A percentile compares a stretch with the other conserved stretches of the same genome.
These are phyloP conservation scores for Eupithecia pulchellata DNA, from an alignment of 2,888 invertebrate species.

Conservation along the genomic window DNA sequence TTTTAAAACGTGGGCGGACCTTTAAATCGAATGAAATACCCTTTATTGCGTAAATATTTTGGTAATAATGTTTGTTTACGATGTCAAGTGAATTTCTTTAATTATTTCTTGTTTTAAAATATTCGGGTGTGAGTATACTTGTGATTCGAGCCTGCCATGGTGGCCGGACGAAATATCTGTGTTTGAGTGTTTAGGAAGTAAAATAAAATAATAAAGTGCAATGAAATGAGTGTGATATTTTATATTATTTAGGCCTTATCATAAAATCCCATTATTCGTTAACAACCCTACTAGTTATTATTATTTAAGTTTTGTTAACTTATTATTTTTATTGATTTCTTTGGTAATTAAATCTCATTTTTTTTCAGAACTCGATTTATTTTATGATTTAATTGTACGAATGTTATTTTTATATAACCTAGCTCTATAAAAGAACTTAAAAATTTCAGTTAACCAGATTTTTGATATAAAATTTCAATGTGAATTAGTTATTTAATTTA, in stretches of 20 bases:
- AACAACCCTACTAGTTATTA: too few relatives aligned
- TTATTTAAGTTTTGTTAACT: too few relatives aligned
- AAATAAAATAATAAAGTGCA: too few relatives aligned
- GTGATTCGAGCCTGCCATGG: too few relatives aligned
- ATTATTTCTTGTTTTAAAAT: slow-evolving; percentile 18
- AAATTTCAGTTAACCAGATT: too few relatives aligned
- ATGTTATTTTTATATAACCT: background rate
- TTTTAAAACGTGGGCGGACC: slow-evolving; percentile 79
- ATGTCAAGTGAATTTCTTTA: slow-evolving; percentile 29
- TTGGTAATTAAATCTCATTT: background rate
- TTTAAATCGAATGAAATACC: slow-evolving; percentile 48
- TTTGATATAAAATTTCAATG: background rate
- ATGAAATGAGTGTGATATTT: too few relatives aligned
- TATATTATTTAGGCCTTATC: too few relatives aligned
- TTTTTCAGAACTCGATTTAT: background rate
- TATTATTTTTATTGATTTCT: too few relatives aligned
- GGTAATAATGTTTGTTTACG: slow-evolving; percentile 30
- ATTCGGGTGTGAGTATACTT: background rate
- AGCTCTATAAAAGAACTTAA: too few relatives aligned
- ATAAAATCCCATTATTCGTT: too few relatives aligned
- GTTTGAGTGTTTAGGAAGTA: too few relatives aligned
- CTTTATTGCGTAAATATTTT: slow-evolving; percentile 43
- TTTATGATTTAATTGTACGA: background rate
- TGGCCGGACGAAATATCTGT: too few relatives aligned
- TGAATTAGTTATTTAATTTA: background rate